phyloP scores from a whole-genome alignment of 2,888 invertebrate genomes.

The Protodeltote pygarga region DNA sequence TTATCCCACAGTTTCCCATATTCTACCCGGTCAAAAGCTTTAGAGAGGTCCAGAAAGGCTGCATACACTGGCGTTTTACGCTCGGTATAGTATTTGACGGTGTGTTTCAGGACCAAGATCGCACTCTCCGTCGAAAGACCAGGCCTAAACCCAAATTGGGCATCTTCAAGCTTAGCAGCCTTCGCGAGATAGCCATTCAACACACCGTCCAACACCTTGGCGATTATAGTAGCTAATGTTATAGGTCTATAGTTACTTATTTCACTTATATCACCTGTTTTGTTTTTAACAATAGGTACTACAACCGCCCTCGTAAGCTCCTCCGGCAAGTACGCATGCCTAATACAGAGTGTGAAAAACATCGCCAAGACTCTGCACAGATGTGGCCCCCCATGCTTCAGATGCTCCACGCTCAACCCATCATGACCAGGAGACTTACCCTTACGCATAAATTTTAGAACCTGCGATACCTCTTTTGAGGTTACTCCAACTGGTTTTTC shows the following conservation, averaged over 20 bases:
- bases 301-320: not conserved
- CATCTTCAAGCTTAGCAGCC: not conserved
- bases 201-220: slow-evolving; percentile 8
- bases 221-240: slow-evolving; percentile 2
- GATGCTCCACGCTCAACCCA: slow-evolving; percentile 5
- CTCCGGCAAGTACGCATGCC: slow-evolving; percentile 2
- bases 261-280: slow-evolving; percentile 1
- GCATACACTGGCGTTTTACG: not conserved
- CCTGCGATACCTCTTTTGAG: not conserved
- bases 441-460: not conserved
- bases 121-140: slow-evolving; percentile 2
- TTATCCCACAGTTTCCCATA: slow-evolving; percentile 1
- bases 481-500: slow-evolving; percentile 3
- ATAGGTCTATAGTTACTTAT: slow-evolving; percentile 5
- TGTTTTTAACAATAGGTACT: slow-evolving; percentile 3
- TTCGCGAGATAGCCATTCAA: not conserved
- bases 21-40: slow-evolving; percentile 1
- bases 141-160: not conserved
- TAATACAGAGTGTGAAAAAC: not conserved
- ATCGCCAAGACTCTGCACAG: not conserved
- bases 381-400: slow-evolving; percentile 1
- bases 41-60: not conserved
- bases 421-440: slow-evolving; percentile 8
- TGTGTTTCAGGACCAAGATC: slow-evolving; percentile 1
- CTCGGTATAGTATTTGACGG: slow-evolving; percentile 2